Conservation (phyloP, 2,113 vertebrate genomes). For the Coreoperca whiteheadi region DNA sequence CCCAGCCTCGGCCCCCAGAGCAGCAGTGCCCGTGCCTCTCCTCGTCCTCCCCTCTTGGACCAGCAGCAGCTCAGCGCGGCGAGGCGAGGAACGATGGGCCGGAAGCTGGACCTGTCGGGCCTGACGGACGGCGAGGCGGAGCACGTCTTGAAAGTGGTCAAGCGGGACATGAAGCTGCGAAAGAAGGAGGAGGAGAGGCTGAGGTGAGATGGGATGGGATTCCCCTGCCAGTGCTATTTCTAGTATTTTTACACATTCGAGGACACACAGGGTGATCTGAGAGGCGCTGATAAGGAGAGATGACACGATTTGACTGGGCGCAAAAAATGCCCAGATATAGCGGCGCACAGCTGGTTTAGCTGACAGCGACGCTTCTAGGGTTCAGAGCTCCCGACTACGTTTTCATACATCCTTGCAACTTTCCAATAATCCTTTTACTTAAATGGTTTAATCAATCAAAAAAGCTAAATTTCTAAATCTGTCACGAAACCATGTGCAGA, state of each 20-base stretch:
- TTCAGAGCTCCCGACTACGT: not conserved
- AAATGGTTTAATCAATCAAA: not conserved
- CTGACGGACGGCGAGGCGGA: slow-evolving; percentile 95
- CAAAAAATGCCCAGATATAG: slow-evolving; percentile 27
- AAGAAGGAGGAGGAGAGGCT: slow-evolving; percentile 95
- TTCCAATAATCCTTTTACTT: not conserved
- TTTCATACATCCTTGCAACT: not conserved
- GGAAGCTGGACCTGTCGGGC: slow-evolving; percentile 95
- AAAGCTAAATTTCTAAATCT: not conserved
- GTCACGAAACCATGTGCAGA: too few species aligned
- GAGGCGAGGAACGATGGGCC: slow-evolving; percentile 87
- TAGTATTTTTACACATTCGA: slow-evolving; percentile 21
- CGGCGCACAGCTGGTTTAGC: not conserved
- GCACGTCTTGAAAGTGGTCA: slow-evolving; percentile 95
- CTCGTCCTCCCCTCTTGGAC: slow-evolving; percentile 45
- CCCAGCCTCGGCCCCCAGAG: slow-evolving; percentile 72
- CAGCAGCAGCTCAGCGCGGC: slow-evolving; percentile 50
- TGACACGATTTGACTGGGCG: slow-evolving; percentile 8
- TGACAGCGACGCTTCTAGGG: not conserved
- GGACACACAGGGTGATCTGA: slow-evolving; percentile 25
- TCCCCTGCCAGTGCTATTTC: not conserved
- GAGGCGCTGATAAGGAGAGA: slow-evolving; percentile 31
- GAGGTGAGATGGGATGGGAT: slow-evolving; percentile 85
- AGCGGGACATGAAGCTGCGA: slow-evolving; percentile 94
- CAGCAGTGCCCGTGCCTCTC: slow-evolving; percentile 39